These are phyloP conservation scores for Synanthedon formicaeformis DNA, from an alignment of 2,888 invertebrate species.

Conservation along the genomic window DNA sequence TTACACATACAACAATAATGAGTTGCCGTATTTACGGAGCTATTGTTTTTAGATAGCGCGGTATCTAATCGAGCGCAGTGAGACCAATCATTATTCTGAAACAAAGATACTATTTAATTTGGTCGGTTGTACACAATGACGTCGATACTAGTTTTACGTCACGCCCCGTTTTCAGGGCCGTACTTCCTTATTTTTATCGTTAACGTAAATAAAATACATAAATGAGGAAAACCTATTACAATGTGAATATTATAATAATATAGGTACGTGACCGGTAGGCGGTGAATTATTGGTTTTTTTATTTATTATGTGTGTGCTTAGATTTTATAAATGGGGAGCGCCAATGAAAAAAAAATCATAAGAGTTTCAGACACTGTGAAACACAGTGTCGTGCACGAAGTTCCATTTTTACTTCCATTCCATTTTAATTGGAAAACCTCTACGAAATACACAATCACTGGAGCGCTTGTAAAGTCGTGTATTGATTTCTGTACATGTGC, in stretches of 20 bases:
- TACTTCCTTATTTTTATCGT: conserved; percentile 49
- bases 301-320: conserved; percentile 2
- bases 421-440: neutral
- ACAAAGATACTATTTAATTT: conserved; percentile 16
- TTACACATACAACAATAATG: no score
- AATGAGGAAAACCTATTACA: conserved; percentile 18
- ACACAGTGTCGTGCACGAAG: no score
- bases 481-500: conserved; percentile 48
- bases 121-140: conserved; percentile 44
- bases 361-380: no score
- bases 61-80: no score
- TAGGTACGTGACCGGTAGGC: conserved; percentile 18
- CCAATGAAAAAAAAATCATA: no score
- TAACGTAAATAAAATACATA: conserved; percentile 41
- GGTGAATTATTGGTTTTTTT: neutral
- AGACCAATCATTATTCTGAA: neutral
- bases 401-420: no score
- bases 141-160: conserved; percentile 51
- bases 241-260: conserved; percentile 21
- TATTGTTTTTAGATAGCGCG: no score
- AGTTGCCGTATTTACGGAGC: no score
- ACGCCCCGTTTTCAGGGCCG: conserved; percentile 63
- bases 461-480: neutral
- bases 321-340: no score
- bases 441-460: neutral